phyloP scores from a whole-genome alignment of 2,797 vertebrate genomes.

The Ctenopoma multispine region DNA sequence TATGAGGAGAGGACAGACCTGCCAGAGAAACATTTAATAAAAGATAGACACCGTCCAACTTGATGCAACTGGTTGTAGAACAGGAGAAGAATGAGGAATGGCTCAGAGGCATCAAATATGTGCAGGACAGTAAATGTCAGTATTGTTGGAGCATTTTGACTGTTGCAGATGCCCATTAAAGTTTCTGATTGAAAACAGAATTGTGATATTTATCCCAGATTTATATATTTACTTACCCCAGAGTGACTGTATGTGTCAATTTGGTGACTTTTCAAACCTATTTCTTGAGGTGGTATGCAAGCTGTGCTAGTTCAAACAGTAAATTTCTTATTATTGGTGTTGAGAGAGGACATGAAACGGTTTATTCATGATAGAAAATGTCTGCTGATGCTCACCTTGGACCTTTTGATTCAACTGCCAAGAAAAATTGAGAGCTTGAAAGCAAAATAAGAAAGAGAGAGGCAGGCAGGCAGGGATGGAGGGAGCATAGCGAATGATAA shows the following conservation, averaged over 20 bases:
- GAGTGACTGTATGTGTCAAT: conserved; percentile 1
- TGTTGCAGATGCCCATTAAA: neutral
- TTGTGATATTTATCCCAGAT: conserved; percentile 2
- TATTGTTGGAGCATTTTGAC: neutral
- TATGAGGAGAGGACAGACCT: conserved; percentile 13
- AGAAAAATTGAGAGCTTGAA: conserved; percentile 15
- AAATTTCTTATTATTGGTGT: conserved; percentile 40
- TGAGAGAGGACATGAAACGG: conserved; percentile 31
- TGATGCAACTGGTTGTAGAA: conserved; percentile 13
- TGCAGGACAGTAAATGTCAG: neutral
- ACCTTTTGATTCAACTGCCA: conserved; percentile 36
- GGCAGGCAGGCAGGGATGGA: neutral
- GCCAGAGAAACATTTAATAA: conserved; percentile 44
- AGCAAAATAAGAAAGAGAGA: conserved; percentile 1
- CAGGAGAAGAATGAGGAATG: conserved; percentile 8
- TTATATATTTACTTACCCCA: no score
- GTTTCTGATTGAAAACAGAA: conserved; percentile 1
- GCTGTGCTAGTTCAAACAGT: conserved; percentile 23
- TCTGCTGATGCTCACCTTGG: conserved; percentile 51
- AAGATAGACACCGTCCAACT: conserved; percentile 18
- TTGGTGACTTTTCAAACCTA: conserved; percentile 8
- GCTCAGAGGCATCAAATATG: neutral
- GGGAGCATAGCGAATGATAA: conserved; percentile 48
- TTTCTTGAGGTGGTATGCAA: neutral
- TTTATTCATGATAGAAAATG: conserved; percentile 62